Evolutionary conservation across 1,140 invertebrate genomes (phyloP), one percentile per base, ranked within the genome.

Genomic region (Conus betulinus): DNA sequence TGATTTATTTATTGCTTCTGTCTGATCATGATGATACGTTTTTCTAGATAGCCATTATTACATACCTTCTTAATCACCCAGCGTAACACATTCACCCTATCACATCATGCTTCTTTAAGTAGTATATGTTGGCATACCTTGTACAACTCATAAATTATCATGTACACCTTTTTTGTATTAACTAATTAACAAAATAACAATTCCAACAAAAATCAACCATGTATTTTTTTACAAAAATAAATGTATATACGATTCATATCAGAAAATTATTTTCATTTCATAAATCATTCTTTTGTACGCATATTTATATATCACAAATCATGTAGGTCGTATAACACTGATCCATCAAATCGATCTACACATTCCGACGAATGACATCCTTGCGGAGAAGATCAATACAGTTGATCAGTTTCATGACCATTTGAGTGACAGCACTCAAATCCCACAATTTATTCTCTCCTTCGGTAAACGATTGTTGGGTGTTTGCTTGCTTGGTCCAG

Each of bases 291-390:
- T 39, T 78, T 78, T 51, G 76, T 78, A 51, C 27, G 76, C 76
- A 78, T 10, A 39, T 78, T 13, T 78, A 17, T n/a, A 74, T 25
- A 25, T 25, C 10, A 5, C 25, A 78, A 10, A 51, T 78, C 27
- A 78, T 78, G 25, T 78, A 51, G 39, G 39, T 39, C 76, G 25
- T 25, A 78, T 39, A 78, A 7, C 17, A 78, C 76, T 78, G 76
- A 78, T n/a, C n/a, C 76, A 78, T 78, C 27, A 78, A 27, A 5
- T 78, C 71, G 85, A 87, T 67, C 51, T 53, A 81, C 79, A 81
- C 79, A 81, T 81, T 81, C 79, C 79, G 79, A 81, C 51, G 79
- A 81, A 81, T 53, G 27, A 81, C 79, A 81, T 23, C 39, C 51
- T 81, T 81, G 51, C 79, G 79, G 79, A 81, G 79, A 81, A 81